Percentiles rank a stretch among this genome's conserved stretches.
These are phyloP conservation scores for Hycleus phaleratus DNA, from an alignment of 1,140 invertebrate genomes.

Conservation along the genomic window DNA sequence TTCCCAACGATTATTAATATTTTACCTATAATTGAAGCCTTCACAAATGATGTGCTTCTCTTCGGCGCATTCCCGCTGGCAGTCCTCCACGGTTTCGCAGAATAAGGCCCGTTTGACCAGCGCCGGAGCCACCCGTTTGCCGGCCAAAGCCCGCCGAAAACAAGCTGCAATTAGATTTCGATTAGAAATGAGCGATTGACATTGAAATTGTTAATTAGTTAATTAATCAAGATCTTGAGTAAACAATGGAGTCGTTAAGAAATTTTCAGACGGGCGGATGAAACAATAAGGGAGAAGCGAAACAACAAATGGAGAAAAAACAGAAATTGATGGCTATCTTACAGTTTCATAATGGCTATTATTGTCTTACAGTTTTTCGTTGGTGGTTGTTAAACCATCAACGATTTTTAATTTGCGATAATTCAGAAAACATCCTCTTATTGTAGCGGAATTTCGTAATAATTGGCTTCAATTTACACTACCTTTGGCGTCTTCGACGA, in stretches of 20 bases:
- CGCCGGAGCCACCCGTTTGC: conserved; percentile 56
- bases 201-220: not conserved
- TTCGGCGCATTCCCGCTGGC: conserved; percentile 62
- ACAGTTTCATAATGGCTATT: not conserved
- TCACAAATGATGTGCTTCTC: conserved; percentile 68
- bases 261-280: not conserved
- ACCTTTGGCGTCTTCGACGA: conserved; percentile 40
- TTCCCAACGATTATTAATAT: not conserved
- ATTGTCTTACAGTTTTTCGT: too few relatives aligned
- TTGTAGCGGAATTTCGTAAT: too few relatives aligned
- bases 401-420: not conserved
- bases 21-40: conserved; percentile 74
- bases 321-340: not conserved
- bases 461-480: not conserved
- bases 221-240: not conserved
- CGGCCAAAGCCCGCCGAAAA: conserved; percentile 62
- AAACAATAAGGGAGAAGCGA: not conserved
- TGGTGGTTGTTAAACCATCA: not conserved
- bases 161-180: conserved; percentile 51
- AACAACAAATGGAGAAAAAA: not conserved
- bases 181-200: not conserved
- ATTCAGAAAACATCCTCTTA: too few relatives aligned
- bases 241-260: not conserved
- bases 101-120: conserved; percentile 57
- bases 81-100: conserved; percentile 64